Evolutionary conservation across 2,888 invertebrate species (phyloP).

Genomic region (Tromatobia lineatoria): DNA sequence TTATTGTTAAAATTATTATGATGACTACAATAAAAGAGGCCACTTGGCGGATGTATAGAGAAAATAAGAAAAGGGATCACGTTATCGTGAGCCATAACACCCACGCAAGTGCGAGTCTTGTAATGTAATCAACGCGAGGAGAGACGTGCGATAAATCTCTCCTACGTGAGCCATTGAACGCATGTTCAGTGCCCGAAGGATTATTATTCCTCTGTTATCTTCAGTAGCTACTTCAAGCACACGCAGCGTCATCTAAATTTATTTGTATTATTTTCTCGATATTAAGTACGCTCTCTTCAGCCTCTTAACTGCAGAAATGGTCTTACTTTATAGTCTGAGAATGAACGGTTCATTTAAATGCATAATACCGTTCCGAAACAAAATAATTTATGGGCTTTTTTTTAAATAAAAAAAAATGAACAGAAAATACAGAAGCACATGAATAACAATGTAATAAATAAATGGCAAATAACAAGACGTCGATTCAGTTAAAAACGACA

Average conservation of each 20-base stretch:
- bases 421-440: no score
- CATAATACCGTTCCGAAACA: not conserved
- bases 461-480: no score
- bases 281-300: not conserved
- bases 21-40: not conserved
- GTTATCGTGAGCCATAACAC: conserved; percentile 49
- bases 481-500: no score
- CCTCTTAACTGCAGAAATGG: not conserved
- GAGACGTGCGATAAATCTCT: conserved; percentile 56
- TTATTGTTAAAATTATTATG: no score
- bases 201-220: conserved; percentile 53
- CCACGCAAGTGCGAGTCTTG: conserved; percentile 46
- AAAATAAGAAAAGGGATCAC: conserved; percentile 28
- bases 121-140: conserved; percentile 55
- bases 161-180: conserved; percentile 48
- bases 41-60: not conserved
- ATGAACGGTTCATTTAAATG: not conserved
- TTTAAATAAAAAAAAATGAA: not conserved
- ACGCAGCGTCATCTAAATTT: not conserved
- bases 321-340: not conserved
- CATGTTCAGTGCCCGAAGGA: conserved; percentile 35
- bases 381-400: not conserved
- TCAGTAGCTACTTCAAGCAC: conserved; percentile 12
- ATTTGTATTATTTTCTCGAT: conserved; percentile 9
- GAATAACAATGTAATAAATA: no score